phyloP scores from a whole-genome alignment of 2,888 invertebrate species.

The Pachycephus smyrnensis region DNA sequence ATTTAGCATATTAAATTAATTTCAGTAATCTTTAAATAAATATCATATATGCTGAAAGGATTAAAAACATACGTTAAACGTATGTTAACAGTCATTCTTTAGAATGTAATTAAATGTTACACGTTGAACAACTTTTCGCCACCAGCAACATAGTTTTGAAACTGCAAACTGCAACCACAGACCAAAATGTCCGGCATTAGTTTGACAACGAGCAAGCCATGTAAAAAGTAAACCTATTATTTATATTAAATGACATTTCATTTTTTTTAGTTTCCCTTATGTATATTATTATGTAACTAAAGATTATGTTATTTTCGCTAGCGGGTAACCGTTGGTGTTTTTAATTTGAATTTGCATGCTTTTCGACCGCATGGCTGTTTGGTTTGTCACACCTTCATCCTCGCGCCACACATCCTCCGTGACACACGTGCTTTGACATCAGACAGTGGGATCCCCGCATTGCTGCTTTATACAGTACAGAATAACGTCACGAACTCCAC shows the following conservation, averaged over 20 bases:
- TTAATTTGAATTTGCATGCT: constrained; percentile 39
- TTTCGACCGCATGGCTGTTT: constrained; percentile 37
- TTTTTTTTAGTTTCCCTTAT: background rate
- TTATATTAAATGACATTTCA: background rate
- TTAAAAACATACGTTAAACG: background rate
- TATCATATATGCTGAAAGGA: background rate
- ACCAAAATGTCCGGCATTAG: background rate
- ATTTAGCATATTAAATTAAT: background rate
- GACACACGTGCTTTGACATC: constrained; percentile 37
- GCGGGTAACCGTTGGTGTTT: constrained; percentile 8
- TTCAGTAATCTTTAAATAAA: background rate
- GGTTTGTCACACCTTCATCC: constrained; percentile 30
- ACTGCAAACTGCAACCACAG: background rate
- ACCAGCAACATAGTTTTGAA: background rate
- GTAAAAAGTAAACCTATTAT: background rate
- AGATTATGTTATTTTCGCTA: background rate
- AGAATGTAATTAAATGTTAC: background rate
- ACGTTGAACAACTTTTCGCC: background rate
- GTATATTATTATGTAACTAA: background rate
- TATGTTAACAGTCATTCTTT: background rate
- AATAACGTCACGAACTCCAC: constrained; percentile 17
- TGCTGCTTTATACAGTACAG: constrained; percentile 26
- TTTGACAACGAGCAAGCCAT: background rate
- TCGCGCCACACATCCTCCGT: constrained; percentile 23
- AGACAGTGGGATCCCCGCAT: constrained; percentile 42